phyloP scores from a whole-genome alignment of 2,113 vertebrate genomes.

The Shinisaurus crocodilurus region DNA sequence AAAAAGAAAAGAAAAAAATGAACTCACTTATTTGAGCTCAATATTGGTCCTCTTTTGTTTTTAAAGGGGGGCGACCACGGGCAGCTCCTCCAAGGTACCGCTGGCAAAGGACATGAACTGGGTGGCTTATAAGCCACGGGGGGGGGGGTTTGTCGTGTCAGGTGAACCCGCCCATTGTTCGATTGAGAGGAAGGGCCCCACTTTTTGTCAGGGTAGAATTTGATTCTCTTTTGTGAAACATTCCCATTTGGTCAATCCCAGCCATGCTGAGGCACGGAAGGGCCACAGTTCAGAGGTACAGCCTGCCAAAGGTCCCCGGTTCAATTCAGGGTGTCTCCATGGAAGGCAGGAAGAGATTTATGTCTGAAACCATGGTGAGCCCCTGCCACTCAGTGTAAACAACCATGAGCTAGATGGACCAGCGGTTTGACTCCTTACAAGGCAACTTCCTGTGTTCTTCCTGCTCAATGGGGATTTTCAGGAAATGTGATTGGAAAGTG shows the following conservation, averaged over 20 bases:
- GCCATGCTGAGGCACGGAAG: neutral
- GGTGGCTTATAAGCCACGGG: no score
- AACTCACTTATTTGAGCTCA: no score
- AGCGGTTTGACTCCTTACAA: neutral
- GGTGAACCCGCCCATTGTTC: neutral
- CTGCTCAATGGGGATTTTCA: constrained; percentile 51
- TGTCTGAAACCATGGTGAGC: neutral
- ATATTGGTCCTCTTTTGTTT: no score
- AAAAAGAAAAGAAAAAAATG: no score
- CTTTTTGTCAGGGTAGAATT: neutral
- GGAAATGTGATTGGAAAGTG: constrained; percentile 51
- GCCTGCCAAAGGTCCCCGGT: no score
- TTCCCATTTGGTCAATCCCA: neutral
- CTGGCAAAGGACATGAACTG: no score
- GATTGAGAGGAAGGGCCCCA: no score
- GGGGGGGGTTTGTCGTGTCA: no score
- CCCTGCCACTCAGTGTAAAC: neutral
- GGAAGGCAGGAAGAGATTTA: neutral
- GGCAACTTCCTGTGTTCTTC: neutral
- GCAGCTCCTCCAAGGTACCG: no score
- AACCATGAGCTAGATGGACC: neutral
- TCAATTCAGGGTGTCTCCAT: neutral
- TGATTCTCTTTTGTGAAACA: neutral
- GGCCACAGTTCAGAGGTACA: neutral
- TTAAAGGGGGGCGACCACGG: no score